Percentiles rank a stretch among this genome's conserved stretches.
These are phyloP conservation scores for Ectemnius lituratus DNA, from an alignment of 2,888 invertebrate species.

Conservation along the genomic window DNA sequence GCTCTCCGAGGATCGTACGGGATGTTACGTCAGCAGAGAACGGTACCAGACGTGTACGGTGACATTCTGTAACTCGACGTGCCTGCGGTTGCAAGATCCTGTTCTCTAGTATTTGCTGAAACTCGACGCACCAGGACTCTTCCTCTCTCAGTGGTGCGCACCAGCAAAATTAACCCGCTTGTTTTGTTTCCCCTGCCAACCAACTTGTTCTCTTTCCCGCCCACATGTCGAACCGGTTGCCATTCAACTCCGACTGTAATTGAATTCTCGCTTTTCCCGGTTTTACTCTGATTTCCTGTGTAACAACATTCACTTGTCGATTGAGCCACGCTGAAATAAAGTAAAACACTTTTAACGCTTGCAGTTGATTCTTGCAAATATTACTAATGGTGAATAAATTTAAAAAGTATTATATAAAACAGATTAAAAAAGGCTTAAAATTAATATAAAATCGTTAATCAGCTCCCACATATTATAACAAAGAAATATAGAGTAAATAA, in stretches of 20 bases:
- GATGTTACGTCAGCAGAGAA: conserved; percentile 3
- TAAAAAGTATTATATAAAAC: no score
- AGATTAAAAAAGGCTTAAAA: no score
- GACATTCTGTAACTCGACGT: conserved; percentile 1
- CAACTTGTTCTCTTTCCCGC: neutral
- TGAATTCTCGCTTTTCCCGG: neutral
- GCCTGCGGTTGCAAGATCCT: conserved; percentile 2
- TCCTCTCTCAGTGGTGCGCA: conserved; percentile 3
- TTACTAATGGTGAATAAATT: no score
- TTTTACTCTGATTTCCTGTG: neutral
- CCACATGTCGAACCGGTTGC: conserved; percentile 1
- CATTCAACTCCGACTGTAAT: neutral
- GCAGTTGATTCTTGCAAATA: no score
- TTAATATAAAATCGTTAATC: no score
- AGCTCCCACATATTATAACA: no score
- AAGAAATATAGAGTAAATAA: no score
- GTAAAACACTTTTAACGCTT: neutral
- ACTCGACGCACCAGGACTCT: neutral
- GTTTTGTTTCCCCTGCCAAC: neutral
- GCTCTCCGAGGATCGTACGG: neutral
- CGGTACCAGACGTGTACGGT: conserved; percentile 4
- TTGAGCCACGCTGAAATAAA: neutral
- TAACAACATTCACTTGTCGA: neutral
- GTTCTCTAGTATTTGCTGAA: conserved; percentile 7
- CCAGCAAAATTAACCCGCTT: conserved; percentile 3